Base-by-base conservation (phyloP, 2,888 invertebrate species). In the Philereme transversata region DNA sequence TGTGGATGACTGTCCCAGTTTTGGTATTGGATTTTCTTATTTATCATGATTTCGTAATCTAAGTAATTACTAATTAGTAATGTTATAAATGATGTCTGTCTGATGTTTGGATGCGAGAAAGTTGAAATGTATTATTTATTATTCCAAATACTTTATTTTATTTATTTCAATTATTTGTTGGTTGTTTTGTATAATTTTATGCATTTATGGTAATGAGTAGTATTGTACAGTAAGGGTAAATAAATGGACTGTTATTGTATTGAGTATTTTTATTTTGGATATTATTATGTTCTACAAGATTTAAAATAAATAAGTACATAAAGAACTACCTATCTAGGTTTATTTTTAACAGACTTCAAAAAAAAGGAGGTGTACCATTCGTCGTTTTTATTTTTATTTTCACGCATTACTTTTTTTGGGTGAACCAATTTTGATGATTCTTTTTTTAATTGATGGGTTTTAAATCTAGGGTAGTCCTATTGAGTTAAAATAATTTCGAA, bases 121-220 rank as follows among this genome's bases (percentile, higher is more conserved):
- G 36, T 48, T 11, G 35, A 51, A 52, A 38, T 53, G 40, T 62
- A 51, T 44, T 40, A 46, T 33, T 41, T 5, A 62, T 57, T 62
- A 58, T 69, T 60, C 70, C 62, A 70, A 57, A 48, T 51, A 52
- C 8, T 51, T 35, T 6, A 54, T 51, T 71, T 74, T 70, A 77
- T 76, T 78, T 76, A 67, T 71, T 70, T 70, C 67, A 57, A 62
- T 74, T 68, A 69, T 75, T 48, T 78, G 67, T 72, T 73, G 65
- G 56, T 75, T 76, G 66, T 75, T 65, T 70, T 68, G 70, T 67
- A 65, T 65, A 74, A 71, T 73, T 69, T 70, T 70, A 74, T 77
- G 82, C 76, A 82, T 83, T 82, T 81, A 77, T 74, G 73, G 74
- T 76, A 69, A 71, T 72, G 68, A 71, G 68, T 53, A 67, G 68